Conservation (phyloP, 2,113 vertebrate species). For the Chloropsis hardwickii region DNA sequence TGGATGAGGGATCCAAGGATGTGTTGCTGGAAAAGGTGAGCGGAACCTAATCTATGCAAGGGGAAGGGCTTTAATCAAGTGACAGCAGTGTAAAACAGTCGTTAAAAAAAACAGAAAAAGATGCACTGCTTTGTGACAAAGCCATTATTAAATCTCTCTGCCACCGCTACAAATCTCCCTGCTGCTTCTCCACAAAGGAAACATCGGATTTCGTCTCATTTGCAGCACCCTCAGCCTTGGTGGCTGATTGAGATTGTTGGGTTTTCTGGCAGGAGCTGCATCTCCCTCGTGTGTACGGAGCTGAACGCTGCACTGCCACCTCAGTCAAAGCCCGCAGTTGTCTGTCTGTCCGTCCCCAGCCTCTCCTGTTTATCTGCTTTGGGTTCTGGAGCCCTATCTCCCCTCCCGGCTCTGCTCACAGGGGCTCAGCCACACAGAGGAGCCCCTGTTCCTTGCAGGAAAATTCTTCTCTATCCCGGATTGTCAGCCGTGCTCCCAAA, state of each 20-base stretch:
- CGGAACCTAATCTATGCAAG: background rate
- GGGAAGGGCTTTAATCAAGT: background rate
- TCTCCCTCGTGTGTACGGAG: background rate
- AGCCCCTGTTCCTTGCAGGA: background rate
- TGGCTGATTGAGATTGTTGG: background rate
- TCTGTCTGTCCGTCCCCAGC: background rate
- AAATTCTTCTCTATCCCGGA: background rate
- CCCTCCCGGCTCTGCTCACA: background rate
- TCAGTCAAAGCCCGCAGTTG: background rate
- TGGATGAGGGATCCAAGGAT: background rate
- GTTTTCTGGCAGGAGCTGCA: background rate
- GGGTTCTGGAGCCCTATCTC: background rate
- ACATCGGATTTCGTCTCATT: background rate
- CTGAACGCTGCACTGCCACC: background rate
- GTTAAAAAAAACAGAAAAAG: background rate
- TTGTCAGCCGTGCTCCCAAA: fast-evolving
- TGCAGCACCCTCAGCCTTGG: background rate
- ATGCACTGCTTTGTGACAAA: background rate
- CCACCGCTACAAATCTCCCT: background rate
- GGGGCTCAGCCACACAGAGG: background rate
- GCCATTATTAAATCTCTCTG: background rate
- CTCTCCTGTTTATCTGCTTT: background rate
- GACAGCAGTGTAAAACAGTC: background rate
- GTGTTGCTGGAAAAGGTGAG: background rate
- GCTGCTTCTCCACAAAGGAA: background rate